Evolutionary conservation across 2,113 vertebrate genomes (phyloP).

Genomic region (Ageneiosus marmoratus): DNA sequence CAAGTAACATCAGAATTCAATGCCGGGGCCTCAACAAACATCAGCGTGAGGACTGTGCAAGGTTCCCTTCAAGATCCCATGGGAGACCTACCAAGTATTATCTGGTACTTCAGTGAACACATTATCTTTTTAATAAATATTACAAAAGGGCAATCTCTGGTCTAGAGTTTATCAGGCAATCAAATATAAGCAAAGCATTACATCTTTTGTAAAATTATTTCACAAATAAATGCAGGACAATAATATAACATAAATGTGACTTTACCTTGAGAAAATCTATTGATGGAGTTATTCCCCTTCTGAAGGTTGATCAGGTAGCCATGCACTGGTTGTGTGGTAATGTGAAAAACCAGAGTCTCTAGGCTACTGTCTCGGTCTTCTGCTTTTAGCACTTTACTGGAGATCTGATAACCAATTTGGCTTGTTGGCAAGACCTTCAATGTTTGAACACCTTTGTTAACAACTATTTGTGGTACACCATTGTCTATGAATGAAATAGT

Average conservation of each 20-base stretch:
- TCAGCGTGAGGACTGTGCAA: no score
- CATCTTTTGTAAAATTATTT: background rate
- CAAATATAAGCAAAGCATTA: background rate
- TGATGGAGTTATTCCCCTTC: constrained; percentile 85
- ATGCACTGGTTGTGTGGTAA: constrained; percentile 80
- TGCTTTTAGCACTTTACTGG: constrained; percentile 80
- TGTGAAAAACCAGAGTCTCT: constrained; percentile 73
- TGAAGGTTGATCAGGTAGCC: constrained; percentile 85
- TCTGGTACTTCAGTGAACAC: no score
- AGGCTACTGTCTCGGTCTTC: constrained; percentile 85
- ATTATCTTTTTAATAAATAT: background rate
- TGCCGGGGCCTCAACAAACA: no score
- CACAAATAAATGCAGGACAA: background rate
- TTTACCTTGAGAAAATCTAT: constrained; percentile 90
- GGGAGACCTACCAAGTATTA: no score
- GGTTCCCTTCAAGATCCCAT: no score
- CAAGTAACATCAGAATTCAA: no score
- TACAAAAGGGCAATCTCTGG: background rate
- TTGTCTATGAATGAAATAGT: constrained; percentile 81
- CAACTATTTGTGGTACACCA: constrained; percentile 79
- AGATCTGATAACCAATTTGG: constrained; percentile 83
- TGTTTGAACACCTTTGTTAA: constrained; percentile 84
- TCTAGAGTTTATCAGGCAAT: background rate
- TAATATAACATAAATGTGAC: background rate
- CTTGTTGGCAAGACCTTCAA: constrained; percentile 82